Evolutionary conservation across 2,888 invertebrate species (phyloP), one percentile per base, ranked within the genome.

Genomic region (Rapana venosa): DNA sequence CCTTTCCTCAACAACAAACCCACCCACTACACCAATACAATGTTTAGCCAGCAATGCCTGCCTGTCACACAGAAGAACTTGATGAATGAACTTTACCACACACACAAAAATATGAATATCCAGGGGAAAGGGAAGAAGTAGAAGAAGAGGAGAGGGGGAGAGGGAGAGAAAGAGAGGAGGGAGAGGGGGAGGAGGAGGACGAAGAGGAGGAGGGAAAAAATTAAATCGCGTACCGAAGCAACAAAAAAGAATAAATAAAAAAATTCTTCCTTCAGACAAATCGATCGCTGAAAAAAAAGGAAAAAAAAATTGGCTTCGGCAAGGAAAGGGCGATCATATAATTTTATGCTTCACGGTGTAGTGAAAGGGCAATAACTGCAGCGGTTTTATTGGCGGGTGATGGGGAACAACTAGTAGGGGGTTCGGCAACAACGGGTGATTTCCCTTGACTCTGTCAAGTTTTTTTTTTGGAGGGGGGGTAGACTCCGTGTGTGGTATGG

Each of bases 281-380:
- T 47, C 47, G 47, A 47, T 2, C 47, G 47, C 47, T 47, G n/a
- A 74, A 74, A n/a, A 74, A n/a, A n/a, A 70, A 70, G 26, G 26
- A 70, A 70, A 70, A 70, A 26, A 70, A 70, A 26, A n/a, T 17
- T n/a, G 56, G 30, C 22, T 36, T 47, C 47, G 47, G 47, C 47
- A 47, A 47, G 8, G 47, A 47, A 47, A 8, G 47, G 47, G 47
- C n/a, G 74, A 74, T 74, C 22, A 74, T 74, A 74, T 74, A 74
- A 74, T 74, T 74, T 74, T 74, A 74, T 74, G 74, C n/a, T 74
- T 74, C 74, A 87, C 87, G 35, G 35, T 47, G 22, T 87, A 66
- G 22, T 70, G n/a, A 87, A 87, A 87, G 87, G 35, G 26, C 74
- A 13, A 74, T 74, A 74, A 74, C 74, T 74, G n/a, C 74, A 26